Percentiles rank a stretch among this genome's conserved stretches.
These are phyloP conservation scores for Melinaea menophilus DNA, from an alignment of 2,888 invertebrate genomes.

Conservation along the genomic window DNA sequence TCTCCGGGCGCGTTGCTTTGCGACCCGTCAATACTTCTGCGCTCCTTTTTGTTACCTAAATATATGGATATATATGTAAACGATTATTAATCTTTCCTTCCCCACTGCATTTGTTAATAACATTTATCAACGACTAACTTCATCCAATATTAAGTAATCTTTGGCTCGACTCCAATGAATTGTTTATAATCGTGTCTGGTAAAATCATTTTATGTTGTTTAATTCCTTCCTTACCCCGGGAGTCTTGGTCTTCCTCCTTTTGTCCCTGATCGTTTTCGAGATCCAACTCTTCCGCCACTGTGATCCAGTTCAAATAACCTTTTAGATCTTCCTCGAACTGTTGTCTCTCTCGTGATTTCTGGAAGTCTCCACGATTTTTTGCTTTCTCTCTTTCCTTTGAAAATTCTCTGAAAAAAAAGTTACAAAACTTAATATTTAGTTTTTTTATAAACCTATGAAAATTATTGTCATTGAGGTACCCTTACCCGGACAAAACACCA, in stretches of 20 bases:
- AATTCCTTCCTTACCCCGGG: conserved; percentile 44
- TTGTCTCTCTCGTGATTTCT: conserved; percentile 97
- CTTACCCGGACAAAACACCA: conserved; percentile 99
- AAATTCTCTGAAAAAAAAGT: conserved; percentile 86
- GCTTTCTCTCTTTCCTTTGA: conserved; percentile 99
- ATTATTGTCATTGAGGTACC: conserved; percentile 32
- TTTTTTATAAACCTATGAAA: not conserved
- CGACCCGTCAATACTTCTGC: conserved; percentile 62
- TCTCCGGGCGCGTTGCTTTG: conserved; percentile 57
- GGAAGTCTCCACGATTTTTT: conserved; percentile 98
- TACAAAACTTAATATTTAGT: not conserved
- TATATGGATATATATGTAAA: not conserved
- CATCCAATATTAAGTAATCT: too few species aligned
- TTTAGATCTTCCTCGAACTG: conserved; percentile 98
- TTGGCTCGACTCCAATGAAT: too few species aligned
- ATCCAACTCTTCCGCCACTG: conserved; percentile 98
- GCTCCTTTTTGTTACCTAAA: conserved; percentile 58
- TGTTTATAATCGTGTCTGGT: too few species aligned
- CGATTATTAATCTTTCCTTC: not conserved
- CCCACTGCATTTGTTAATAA: not conserved
- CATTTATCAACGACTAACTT: too few species aligned
- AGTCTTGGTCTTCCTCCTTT: conserved; percentile 82
- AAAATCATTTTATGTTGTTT: too few species aligned
- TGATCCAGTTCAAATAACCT: conserved; percentile 99
- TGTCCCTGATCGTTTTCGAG: conserved; percentile 90